A percentile compares a stretch with the other conserved stretches of the same genome.
phyloP scores from a whole-genome alignment of 2,113 vertebrate species.

The Rattus rattus region DNA sequence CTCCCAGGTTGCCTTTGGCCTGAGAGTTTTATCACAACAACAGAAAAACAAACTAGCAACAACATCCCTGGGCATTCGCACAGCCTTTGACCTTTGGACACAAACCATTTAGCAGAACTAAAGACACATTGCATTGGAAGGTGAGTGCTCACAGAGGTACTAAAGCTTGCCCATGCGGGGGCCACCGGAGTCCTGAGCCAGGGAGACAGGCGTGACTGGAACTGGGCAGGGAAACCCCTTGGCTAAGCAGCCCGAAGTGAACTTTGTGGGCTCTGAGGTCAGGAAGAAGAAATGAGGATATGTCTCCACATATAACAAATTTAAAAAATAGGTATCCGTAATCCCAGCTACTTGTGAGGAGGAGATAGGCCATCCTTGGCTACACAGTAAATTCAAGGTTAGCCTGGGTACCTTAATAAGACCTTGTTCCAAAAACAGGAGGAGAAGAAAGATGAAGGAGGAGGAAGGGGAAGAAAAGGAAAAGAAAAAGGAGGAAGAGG shows the following conservation, averaged over 20 bases:
- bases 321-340: background rate
- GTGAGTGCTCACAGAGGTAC: accelerated
- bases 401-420: background rate
- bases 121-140: background rate
- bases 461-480: too few species aligned
- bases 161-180: background rate
- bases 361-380: background rate
- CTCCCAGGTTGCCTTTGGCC: background rate
- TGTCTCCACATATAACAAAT: too few species aligned
- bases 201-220: background rate
- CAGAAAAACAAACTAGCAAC: background rate
- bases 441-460: background rate
- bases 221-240: background rate
- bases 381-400: background rate
- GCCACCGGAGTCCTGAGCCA: background rate
- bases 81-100: background rate
- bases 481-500: background rate
- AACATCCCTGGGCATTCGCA: background rate
- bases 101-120: background rate
- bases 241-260: background rate
- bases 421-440: background rate
- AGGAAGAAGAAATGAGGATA: background rate
- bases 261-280: background rate
- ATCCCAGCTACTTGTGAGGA: background rate
- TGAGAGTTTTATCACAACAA: background rate